Conservation (phyloP, 1,140 invertebrate genomes). For the Nebria ingens region DNA sequence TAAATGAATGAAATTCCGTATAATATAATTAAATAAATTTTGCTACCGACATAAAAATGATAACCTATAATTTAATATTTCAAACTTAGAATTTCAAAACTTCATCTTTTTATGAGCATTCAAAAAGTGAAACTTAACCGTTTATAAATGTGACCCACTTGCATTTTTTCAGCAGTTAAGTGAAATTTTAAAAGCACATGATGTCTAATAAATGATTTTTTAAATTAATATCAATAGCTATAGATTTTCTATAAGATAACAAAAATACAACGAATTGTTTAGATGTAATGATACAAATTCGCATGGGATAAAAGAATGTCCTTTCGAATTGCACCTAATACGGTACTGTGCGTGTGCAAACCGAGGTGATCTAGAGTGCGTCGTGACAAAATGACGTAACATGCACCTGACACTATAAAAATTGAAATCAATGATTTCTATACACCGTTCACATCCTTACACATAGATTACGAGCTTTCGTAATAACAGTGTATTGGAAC, state of each 20-base stretch:
- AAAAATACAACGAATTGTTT: not conserved
- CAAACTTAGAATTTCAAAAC: no score
- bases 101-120: no score
- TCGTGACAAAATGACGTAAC: not conserved
- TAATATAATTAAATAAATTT: no score
- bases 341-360: not conserved
- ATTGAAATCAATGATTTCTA: not conserved
- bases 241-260: not conserved
- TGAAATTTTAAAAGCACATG: not conserved
- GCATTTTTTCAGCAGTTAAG: no score
- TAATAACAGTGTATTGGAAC: not conserved
- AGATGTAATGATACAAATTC: not conserved
- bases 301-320: no score
- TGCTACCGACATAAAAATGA: no score
- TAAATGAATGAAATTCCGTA: no score
- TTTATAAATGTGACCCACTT: no score
- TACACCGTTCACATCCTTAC: not conserved
- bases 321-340: not conserved
- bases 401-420: not conserved
- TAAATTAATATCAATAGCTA: not conserved
- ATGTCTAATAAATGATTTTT: not conserved
- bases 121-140: no score
- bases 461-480: not conserved
- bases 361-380: not conserved
- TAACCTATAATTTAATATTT: no score